Evolutionary conservation across 2,797 vertebrate species (phyloP), one percentile per base, ranked within the genome.

Genomic region (Knipowitschia caucasica): DNA sequence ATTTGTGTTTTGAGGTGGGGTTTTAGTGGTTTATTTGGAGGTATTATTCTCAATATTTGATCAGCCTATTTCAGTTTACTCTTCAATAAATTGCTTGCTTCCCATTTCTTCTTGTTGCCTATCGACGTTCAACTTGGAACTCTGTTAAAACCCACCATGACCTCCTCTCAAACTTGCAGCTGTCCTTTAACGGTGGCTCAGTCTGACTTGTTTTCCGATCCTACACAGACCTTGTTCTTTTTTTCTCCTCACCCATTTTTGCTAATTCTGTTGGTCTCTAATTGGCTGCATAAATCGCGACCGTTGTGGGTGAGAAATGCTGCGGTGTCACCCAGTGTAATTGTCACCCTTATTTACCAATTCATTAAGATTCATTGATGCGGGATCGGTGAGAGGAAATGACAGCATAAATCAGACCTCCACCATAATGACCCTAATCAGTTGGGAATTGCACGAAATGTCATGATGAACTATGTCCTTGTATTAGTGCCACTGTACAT

Each of bases 261-360:
- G 93, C 94, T 94, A 94, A 95, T 96, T 93, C 27, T 46, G 15
- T 46, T 1, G 4, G 93, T 91, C 92, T 94, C 96, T 99, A 99
- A 99, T 99, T 99, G 95, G 96, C 95, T 93, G 94, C 95, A 99
- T 99, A 99, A 99, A 99, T 99, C 95, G 96, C 88, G 86, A 91
- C 91, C 89, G 91, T 92, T 94, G 97, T 95, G 96, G 93, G 95
- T 96, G 96, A 99, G 94, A 95, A 95, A 98, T 98, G 95, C 94
- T 93, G 95, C 93, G 53, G 94, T 98, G 95, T 99, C 97, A 94
- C 93, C 92, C 94, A 95, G 95, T 95, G 94, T 98, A 99, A 99
- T 99, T 96, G 95, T 99, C 95, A 99, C 94, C 95, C 96, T 98
- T 99, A 99, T 99, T 99, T 99, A 99, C 97, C 97, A 99, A 99